These are phyloP conservation scores for Eucidaris tribuloides DNA, from an alignment of 35 echinoderm and acorn worm species.

Conservation along the genomic window DNA sequence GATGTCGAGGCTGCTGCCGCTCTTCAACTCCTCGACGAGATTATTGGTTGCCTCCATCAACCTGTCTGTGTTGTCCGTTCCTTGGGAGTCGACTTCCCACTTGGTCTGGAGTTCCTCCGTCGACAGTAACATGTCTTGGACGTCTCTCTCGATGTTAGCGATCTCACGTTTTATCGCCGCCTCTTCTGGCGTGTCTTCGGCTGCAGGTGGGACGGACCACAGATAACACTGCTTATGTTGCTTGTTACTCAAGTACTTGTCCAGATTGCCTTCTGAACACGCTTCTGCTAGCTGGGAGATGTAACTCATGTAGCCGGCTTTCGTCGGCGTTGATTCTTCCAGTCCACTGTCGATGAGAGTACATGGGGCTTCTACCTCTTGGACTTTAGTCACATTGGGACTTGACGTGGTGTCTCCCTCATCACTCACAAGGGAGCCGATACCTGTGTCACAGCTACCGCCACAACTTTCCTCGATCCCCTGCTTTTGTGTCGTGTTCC, in stretches of 20 bases:
- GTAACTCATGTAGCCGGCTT: slow-evolving; percentile 79
- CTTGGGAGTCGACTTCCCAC: slow-evolving; percentile 57
- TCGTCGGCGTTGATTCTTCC: slow-evolving; percentile 27
- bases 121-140: slow-evolving; percentile 29
- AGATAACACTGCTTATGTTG: slow-evolving; percentile 83
- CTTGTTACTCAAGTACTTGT: slow-evolving; percentile 50
- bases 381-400: not conserved
- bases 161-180: slow-evolving; percentile 23
- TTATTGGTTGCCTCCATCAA: slow-evolving; percentile 65
- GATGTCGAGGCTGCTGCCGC: slow-evolving; percentile 16
- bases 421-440: not conserved
- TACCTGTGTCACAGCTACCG: slow-evolving; percentile 9
- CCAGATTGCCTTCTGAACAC: slow-evolving; percentile 65
- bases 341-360: slow-evolving; percentile 51
- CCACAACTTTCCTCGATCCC: not conserved
- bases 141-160: slow-evolving; percentile 24
- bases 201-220: slow-evolving; percentile 64
- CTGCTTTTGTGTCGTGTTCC: not conserved
- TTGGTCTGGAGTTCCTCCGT: slow-evolving; percentile 35
- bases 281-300: slow-evolving; percentile 65
- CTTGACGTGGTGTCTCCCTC: not conserved
- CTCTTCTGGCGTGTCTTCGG: not conserved
- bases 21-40: slow-evolving; percentile 64
- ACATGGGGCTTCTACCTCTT: slow-evolving; percentile 32
- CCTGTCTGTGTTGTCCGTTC: slow-evolving; percentile 59